phyloP scores from a whole-genome alignment of 2,797 vertebrate species.

The Chloroceryle inda region DNA sequence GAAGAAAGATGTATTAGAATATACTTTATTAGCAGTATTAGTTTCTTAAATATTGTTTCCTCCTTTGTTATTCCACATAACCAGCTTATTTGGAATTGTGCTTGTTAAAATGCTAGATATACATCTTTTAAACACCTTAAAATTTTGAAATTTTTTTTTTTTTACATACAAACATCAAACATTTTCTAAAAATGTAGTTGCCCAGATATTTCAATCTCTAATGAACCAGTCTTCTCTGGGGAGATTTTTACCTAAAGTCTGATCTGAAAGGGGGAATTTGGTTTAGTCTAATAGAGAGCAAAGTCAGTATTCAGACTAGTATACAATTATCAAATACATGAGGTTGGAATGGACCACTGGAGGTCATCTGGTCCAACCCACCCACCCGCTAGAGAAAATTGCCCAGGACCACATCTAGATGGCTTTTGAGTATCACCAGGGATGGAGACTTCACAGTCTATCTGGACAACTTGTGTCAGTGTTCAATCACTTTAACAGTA shows the following conservation, averaged over 20 bases:
- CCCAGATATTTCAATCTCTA: neutral
- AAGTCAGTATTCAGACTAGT: neutral
- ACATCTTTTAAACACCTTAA: neutral
- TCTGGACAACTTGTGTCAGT: neutral
- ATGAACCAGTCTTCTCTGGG: neutral
- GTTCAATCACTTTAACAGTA: neutral
- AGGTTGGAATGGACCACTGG: rapidly evolving
- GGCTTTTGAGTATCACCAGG: neutral
- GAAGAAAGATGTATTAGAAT: conserved; percentile 41
- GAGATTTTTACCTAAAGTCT: neutral
- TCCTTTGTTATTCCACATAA: neutral
- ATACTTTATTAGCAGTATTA: conserved; percentile 5
- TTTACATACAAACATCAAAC: neutral
- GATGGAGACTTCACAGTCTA: neutral
- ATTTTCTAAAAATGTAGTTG: neutral
- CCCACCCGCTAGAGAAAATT: neutral
- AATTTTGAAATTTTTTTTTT: neutral
- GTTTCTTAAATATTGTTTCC: conserved; percentile 43
- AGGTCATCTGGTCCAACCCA: neutral
- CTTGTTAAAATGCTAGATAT: conserved; percentile 12
- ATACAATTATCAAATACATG: neutral
- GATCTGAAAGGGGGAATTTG: neutral
- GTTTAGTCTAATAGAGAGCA: neutral
- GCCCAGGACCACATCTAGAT: neutral
- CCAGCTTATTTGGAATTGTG: conserved; percentile 26